Evolutionary conservation across 2,888 invertebrate genomes (phyloP), one percentile per base, ranked within the genome.

Genomic region (Xanthorhoe designata): DNA sequence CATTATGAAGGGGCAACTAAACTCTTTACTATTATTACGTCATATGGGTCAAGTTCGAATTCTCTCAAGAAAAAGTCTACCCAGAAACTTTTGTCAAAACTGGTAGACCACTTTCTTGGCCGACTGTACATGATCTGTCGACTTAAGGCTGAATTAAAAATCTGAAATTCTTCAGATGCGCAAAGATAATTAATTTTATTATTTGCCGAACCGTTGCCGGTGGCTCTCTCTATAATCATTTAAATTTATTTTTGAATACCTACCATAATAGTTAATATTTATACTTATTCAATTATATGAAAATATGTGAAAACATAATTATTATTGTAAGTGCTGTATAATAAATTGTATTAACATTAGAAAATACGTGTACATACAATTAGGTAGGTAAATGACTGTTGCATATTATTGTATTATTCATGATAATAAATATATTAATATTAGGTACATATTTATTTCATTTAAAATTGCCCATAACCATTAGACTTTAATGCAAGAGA

Each of bases 351-450:
- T 47, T 8, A 47, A 17, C 18, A 29, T 18, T 51, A 51, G 51
- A 24, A 49, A 19, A 51, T 19, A 24, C n/a, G n/a, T 51, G 24
- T 51, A 51, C 5, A 51, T 24, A 19, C 18, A 10, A 24, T n/a
- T n/a, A 19, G 9, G n/a, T 51, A 49, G 38, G 17, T 50, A 47
- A 64, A 35, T 35, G 47, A 61, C 29, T 55, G 32, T 52, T 63
- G 47, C 19, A 49, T 53, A 51, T 49, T 56, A 58, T 52, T 61
- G 60, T 70, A 69, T 64, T 74, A 63, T 65, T 64, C 58, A 55
- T 63, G 66, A 63, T 69, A 73, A 69, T 80, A 70, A 71, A 79
- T 79, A 69, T 69, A 73, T 75, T 69, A 54, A 59, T 64, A 61
- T 64, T 57, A n/a, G n/a, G n/a, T n/a, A 47, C 53, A 49, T 18